Evolutionary conservation across 2,113 vertebrate species (phyloP).

Genomic region (Anarhynchus alexandrinus): DNA sequence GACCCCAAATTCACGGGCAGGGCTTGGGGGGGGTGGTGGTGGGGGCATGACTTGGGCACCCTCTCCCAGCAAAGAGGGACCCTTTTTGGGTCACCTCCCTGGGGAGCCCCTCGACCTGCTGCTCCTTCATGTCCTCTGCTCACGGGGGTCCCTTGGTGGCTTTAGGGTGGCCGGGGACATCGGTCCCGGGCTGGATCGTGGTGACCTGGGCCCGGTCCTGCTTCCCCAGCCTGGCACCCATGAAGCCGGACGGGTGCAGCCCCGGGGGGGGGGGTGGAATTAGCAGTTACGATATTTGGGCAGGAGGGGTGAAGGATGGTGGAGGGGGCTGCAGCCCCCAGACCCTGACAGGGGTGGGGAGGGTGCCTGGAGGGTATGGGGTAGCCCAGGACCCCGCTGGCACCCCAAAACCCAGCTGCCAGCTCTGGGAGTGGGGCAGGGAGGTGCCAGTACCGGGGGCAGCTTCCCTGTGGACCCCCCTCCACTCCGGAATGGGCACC

Average conservation of each 20-base stretch:
- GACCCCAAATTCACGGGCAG: background rate
- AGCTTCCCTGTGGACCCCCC: too few relatives aligned
- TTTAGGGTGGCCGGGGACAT: rapidly evolving
- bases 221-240: background rate
- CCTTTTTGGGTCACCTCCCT: background rate
- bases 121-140: background rate
- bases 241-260: rapidly evolving
- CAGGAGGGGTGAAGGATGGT: rapidly evolving
- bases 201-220: background rate
- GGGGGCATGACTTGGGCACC: rapidly evolving
- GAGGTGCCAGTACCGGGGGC: background rate
- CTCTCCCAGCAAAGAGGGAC: too few relatives aligned
- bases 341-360: rapidly evolving
- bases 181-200: rapidly evolving
- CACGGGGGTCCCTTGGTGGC: background rate
- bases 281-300: background rate
- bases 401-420: background rate
- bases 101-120: background rate
- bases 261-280: background rate
- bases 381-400: background rate
- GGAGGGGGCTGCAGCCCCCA: background rate
- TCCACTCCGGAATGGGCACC: background rate
- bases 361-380: background rate
- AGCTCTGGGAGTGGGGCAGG: background rate
- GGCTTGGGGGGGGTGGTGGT: background rate